These are phyloP conservation scores for Tangara arthus DNA, from an alignment of 2,797 vertebrate genomes.

Conservation along the genomic window DNA sequence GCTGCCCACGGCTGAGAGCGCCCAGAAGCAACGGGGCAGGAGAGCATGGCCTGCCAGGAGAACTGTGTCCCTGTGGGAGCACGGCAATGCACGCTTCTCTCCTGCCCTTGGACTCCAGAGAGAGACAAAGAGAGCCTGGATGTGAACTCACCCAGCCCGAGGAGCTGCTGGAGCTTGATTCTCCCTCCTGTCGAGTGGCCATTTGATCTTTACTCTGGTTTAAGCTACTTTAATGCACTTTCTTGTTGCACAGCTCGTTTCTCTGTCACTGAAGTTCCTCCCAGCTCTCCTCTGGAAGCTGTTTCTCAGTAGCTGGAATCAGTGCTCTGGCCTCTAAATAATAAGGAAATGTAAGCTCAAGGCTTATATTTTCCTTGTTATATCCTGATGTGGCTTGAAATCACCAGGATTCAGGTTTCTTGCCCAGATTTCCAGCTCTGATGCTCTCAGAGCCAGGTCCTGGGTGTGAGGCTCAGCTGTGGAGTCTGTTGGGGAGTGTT, in stretches of 20 bases:
- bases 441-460: conserved; percentile 10
- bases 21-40: conserved; percentile 70
- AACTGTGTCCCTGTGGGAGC: conserved; percentile 70
- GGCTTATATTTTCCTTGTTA: conserved; percentile 56
- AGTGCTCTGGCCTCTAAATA: conserved; percentile 28
- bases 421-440: conserved; percentile 28
- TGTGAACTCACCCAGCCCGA: conserved; percentile 59
- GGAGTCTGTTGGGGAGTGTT: not conserved
- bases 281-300: conserved; percentile 43
- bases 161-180: conserved; percentile 55
- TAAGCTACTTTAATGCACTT: conserved; percentile 78
- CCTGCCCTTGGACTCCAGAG: conserved; percentile 63
- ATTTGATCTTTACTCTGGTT: conserved; percentile 72
- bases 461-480: conserved; percentile 8
- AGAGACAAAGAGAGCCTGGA: conserved; percentile 68
- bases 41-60: conserved; percentile 66
- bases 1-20: not conserved
- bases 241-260: conserved; percentile 74
- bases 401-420: not conserved
- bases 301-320: conserved; percentile 47
- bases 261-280: conserved; percentile 62
- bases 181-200: conserved; percentile 64
- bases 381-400: not conserved
- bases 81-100: conserved; percentile 67
- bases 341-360: conserved; percentile 44